A percentile compares a stretch with the other conserved stretches of the same genome.
Conservation (phyloP, 2,797 vertebrate species). For the Pangasius sanitwongsei region DNA sequence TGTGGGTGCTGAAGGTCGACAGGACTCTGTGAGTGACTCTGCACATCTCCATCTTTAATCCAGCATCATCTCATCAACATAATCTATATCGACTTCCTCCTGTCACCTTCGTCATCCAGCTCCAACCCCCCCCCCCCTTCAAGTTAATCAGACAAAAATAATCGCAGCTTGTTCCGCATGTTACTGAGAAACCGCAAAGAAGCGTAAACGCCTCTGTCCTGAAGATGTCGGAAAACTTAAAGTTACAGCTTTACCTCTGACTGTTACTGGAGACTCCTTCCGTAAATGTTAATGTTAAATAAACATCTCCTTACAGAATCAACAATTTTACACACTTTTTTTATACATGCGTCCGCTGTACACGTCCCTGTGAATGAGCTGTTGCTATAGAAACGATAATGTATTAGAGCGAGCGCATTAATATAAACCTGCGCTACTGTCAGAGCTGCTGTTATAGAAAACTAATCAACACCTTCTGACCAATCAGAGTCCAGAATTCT, state of each 20-base stretch:
- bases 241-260: no score
- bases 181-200: background rate
- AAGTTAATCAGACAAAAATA: background rate
- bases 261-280: no score
- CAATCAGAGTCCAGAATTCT: background rate
- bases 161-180: background rate
- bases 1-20: slow-evolving; percentile 54
- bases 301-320: background rate
- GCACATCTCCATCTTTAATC: slow-evolving; percentile 48
- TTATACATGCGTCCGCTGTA: background rate
- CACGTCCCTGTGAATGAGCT: background rate
- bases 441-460: background rate
- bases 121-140: background rate
- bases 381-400: background rate
- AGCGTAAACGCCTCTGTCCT: background rate
- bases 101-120: slow-evolving; percentile 45
- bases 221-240: background rate
- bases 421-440: background rate
- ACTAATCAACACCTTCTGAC: background rate
- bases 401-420: background rate
- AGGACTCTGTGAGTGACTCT: slow-evolving; percentile 45
- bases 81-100: slow-evolving; percentile 50
- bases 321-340: no score
- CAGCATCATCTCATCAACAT: slow-evolving; percentile 45
- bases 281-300: no score